A percentile compares a stretch with the other conserved stretches of the same genome.
These are phyloP conservation scores for Macrotis lagotis DNA, from an alignment of 2,113 vertebrate species.

Conservation along the genomic window DNA sequence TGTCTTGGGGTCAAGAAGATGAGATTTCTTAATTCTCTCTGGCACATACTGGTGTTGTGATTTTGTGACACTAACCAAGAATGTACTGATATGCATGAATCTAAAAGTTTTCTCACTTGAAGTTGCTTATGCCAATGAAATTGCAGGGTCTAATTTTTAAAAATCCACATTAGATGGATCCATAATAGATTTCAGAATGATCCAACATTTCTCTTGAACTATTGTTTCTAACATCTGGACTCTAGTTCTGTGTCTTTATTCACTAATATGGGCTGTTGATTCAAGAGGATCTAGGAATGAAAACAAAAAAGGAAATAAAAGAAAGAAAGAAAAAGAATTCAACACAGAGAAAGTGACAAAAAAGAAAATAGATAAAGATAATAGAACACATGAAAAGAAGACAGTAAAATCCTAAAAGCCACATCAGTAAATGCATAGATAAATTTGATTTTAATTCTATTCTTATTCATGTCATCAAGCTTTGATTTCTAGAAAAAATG, in stretches of 20 bases:
- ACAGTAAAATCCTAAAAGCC: conserved; percentile 27
- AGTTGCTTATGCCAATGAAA: neutral
- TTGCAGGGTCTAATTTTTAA: neutral
- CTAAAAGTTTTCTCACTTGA: neutral
- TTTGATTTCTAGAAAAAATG: conserved; percentile 20
- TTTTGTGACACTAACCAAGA: neutral
- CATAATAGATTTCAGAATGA: neutral
- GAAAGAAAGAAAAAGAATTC: conserved; percentile 40
- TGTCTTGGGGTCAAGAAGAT: neutral
- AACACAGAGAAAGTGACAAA: conserved; percentile 11
- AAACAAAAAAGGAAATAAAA: conserved; percentile 9
- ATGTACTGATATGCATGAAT: neutral
- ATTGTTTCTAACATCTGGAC: conserved; percentile 4
- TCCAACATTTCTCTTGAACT: neutral
- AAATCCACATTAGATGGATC: neutral
- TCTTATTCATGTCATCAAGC: conserved; percentile 30
- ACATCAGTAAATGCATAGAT: neutral
- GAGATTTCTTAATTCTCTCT: neutral
- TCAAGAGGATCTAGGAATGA: neutral
- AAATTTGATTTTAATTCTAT: conserved; percentile 52
- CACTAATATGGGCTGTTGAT: conserved; percentile 14
- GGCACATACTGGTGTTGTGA: neutral
- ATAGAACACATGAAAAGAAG: conserved; percentile 29
- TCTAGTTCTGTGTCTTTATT: conserved; percentile 31
- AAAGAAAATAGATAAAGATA: neutral